Conservation (phyloP, 2,797 vertebrate genomes). For the Smutsia gigantea region DNA sequence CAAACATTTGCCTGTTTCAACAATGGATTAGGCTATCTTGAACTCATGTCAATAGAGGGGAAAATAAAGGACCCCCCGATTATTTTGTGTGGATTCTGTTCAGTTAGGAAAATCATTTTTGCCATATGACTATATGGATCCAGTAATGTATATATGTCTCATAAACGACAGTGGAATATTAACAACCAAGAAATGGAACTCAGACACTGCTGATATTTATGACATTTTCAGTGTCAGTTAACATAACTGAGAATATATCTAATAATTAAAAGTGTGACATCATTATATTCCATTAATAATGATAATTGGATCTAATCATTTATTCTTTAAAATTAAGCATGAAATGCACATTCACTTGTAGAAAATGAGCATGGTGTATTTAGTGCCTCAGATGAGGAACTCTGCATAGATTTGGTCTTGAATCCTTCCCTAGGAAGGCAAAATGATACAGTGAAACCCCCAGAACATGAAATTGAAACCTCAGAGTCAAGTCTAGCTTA, state of each 20-base stretch:
- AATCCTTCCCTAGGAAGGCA: neutral
- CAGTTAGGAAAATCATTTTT: neutral
- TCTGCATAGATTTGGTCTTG: neutral
- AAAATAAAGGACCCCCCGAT: neutral
- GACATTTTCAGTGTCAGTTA: slow-evolving; percentile 9
- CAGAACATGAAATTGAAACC: slow-evolving; percentile 11
- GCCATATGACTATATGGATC: neutral
- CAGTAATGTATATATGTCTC: neutral
- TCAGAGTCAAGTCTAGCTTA: neutral
- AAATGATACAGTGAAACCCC: neutral
- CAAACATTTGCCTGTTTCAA: neutral
- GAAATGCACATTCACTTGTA: neutral
- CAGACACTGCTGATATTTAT: neutral
- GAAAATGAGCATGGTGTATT: neutral
- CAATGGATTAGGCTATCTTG: neutral
- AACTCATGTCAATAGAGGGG: neutral
- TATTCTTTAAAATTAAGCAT: neutral
- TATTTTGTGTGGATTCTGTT: neutral
- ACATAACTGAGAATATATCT: neutral
- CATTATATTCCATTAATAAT: slow-evolving; percentile 13
- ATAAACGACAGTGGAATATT: neutral
- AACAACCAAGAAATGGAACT: slow-evolving; percentile 18
- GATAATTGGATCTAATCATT: slow-evolving; percentile 18
- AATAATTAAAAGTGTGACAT: slow-evolving; percentile 45
- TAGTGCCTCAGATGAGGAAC: neutral